Conservation (phyloP, 2,888 invertebrate species). For the Heliconius cydno region DNA sequence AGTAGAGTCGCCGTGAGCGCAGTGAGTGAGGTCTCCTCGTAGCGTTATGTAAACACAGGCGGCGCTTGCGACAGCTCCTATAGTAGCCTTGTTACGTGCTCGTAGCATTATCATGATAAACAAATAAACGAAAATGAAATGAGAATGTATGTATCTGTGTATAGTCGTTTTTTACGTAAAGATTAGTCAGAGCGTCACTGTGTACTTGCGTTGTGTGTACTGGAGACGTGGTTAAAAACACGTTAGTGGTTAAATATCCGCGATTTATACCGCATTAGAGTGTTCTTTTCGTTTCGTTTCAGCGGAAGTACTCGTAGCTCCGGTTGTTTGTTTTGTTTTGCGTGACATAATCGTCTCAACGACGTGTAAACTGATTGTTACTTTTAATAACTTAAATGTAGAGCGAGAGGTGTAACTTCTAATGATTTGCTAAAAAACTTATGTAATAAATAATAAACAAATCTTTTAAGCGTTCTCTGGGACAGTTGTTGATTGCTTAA, state of each 20-base stretch:
- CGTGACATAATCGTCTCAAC: slow-evolving; percentile 34
- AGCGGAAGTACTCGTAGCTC: slow-evolving; percentile 20
- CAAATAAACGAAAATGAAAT: slow-evolving; percentile 8
- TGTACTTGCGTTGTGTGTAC: neutral
- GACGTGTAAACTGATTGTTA: slow-evolving; percentile 1
- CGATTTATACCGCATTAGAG: slow-evolving; percentile 29
- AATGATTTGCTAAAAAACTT: neutral
- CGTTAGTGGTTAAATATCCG: slow-evolving; percentile 15
- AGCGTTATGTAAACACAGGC: slow-evolving; percentile 37
- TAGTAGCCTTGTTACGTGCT: slow-evolving; percentile 29
- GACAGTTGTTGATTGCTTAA: neutral
- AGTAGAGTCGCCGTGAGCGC: neutral
- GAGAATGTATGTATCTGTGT: neutral
- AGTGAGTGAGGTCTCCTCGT: slow-evolving; percentile 7
- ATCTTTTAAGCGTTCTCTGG: neutral
- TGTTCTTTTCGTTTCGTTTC: slow-evolving; percentile 17
- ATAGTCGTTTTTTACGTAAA: neutral
- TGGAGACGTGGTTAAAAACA: slow-evolving; percentile 13
- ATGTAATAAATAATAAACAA: slow-evolving; percentile 1
- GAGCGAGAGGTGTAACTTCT: neutral
- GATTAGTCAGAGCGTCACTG: neutral
- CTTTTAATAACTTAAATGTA: slow-evolving; percentile 17
- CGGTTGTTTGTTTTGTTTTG: slow-evolving; percentile 26
- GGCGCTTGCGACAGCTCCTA: slow-evolving; percentile 31
- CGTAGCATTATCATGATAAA: slow-evolving; percentile 16